Percentiles rank a stretch among this genome's conserved stretches.
These are phyloP conservation scores for Falco punctatus DNA, from an alignment of 2,113 vertebrate species.

Conservation along the genomic window DNA sequence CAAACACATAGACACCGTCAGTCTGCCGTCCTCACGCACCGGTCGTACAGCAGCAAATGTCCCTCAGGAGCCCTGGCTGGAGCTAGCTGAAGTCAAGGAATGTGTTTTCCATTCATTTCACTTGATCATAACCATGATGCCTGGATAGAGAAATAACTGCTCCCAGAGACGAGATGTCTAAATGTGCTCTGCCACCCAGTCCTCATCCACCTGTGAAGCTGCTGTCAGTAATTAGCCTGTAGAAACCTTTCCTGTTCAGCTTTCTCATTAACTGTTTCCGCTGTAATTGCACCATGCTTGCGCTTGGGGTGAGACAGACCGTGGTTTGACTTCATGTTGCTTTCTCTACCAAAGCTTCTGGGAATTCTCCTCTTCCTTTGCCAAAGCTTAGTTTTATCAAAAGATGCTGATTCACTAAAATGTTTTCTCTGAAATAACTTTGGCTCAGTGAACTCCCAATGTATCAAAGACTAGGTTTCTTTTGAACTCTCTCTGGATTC, in stretches of 20 bases:
- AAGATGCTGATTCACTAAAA: background rate
- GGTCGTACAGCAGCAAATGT: background rate
- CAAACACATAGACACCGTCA: background rate
- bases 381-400: background rate
- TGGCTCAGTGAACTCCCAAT: background rate
- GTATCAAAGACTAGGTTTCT: background rate
- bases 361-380: background rate
- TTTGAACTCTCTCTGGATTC: background rate
- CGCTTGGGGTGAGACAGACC: background rate
- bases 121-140: background rate
- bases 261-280: background rate
- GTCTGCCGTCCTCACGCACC: accelerated
- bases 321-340: background rate
- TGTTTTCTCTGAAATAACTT: background rate
- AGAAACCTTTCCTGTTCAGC: background rate
- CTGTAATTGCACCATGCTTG: background rate
- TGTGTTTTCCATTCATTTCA: background rate
- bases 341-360: background rate
- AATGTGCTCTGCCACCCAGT: background rate
- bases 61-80: background rate
- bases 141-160: background rate
- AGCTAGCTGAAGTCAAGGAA: background rate
- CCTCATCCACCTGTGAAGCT: background rate
- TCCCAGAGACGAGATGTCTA: background rate
- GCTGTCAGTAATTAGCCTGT: background rate